A percentile compares a stretch with the other conserved stretches of the same genome.
These are phyloP conservation scores for Pammene fasciana DNA, from an alignment of 2,888 invertebrate species.

Conservation along the genomic window DNA sequence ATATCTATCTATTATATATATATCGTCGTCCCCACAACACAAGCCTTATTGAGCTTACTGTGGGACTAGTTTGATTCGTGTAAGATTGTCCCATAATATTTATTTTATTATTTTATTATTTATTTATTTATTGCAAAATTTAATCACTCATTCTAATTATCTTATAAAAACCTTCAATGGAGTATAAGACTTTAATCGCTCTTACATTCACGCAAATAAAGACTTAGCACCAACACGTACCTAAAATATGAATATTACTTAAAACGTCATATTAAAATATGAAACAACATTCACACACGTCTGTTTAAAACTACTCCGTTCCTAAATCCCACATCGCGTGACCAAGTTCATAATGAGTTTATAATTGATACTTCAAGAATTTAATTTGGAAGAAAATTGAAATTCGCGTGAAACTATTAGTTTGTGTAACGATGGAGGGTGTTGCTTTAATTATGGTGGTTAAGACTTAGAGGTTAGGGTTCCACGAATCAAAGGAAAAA, in stretches of 20 bases:
- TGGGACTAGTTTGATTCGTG: too few relatives aligned
- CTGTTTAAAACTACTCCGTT: conserved; percentile 44
- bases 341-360: conserved; percentile 58
- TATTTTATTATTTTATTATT: too few relatives aligned
- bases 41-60: too few relatives aligned
- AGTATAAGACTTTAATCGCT: conserved; percentile 27
- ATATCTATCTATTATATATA: too few relatives aligned
- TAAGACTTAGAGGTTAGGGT: background rate
- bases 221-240: conserved; percentile 48
- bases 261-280: background rate
- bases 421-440: conserved; percentile 17
- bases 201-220: conserved; percentile 48
- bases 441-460: conserved; percentile 9
- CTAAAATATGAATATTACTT: conserved; percentile 45
- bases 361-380: conserved; percentile 65
- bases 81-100: too few relatives aligned
- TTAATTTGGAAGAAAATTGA: conserved; percentile 58
- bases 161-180: conserved; percentile 14
- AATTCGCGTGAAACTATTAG: conserved; percentile 34
- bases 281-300: background rate
- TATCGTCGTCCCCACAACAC: too few relatives aligned
- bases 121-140: background rate
- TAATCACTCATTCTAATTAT: conserved; percentile 1
- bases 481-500: background rate
- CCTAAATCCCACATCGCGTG: conserved; percentile 59